A percentile compares a stretch with the other conserved stretches of the same genome.
These are phyloP conservation scores for Oligia strigilis DNA, from an alignment of 2,888 invertebrate genomes.

Conservation along the genomic window DNA sequence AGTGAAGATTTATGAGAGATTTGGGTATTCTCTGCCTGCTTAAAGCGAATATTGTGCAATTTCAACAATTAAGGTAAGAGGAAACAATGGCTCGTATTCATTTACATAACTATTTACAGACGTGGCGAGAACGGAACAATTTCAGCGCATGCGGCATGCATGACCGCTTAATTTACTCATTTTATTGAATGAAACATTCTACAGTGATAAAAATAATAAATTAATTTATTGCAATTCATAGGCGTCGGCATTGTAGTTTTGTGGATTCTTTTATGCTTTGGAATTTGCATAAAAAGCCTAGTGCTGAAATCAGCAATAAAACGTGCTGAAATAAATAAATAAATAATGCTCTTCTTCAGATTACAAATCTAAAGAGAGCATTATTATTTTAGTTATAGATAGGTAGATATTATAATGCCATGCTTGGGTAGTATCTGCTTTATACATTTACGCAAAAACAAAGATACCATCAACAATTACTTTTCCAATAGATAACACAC, in stretches of 20 bases:
- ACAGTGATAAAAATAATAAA: neutral
- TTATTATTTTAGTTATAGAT: neutral
- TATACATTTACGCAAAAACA: neutral
- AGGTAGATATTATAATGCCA: neutral
- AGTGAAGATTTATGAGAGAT: neutral
- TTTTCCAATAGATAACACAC: neutral
- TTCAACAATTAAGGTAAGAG: neutral
- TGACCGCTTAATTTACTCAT: neutral
- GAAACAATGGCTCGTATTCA: constrained; percentile 16
- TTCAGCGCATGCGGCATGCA: constrained; percentile 16
- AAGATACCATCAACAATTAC: too few relatives aligned
- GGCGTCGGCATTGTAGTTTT: neutral
- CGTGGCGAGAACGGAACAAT: neutral
- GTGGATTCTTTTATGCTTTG: neutral
- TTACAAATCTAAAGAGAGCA: neutral
- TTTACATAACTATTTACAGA: constrained; percentile 3
- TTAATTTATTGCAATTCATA: neutral
- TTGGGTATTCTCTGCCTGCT: neutral
- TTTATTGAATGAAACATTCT: neutral
- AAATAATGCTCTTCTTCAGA: too few relatives aligned
- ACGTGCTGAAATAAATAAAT: too few relatives aligned
- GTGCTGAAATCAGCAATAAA: too few relatives aligned
- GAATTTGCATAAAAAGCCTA: neutral
- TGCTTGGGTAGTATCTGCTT: neutral
- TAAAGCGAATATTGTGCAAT: neutral